Evolutionary conservation across 2,113 vertebrate species (phyloP), one percentile per base, ranked within the genome.

Genomic region (Sorex fumeus): DNA sequence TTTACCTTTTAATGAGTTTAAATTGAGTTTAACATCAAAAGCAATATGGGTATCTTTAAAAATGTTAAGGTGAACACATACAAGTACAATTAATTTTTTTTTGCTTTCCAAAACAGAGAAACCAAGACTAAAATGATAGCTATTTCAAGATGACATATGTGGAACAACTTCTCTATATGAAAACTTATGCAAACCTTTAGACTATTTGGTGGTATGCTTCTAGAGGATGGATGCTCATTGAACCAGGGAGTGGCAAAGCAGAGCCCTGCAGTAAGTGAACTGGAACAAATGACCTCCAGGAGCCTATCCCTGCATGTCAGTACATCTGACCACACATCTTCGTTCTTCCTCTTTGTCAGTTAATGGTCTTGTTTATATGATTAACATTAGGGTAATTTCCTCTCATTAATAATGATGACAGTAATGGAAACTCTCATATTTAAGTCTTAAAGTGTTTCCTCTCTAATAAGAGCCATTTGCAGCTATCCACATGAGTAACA

Each of bases 281-380:
- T 60, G 28, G 30, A 71, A n/a, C 32, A 82, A 53, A 82, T 82
- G 74, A 71, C 34, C 45, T 93, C 64, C 60, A 60, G 78, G 70
- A 60, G 84, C 90, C 43, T 94, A 6, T 75, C 53, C 25, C 15
- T 84, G 15, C n/a, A 66, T 27, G 30, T 64, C 8, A 28, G 69
- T n/a, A 84, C 36, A 81, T 32, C 8, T 9, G 47, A 23, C n/a
- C 71, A 62, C 25, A 71, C 2, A 47, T 57, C 40, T 64, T 47
- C 81, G 87, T 93, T 87, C 60, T 90, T 93, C 36, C n/a, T 93
- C 36, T 92, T 69, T 87, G 87, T 57, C 62, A 25, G 11, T 69
- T 82, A 79, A 50, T 79, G 45, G 13, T 74, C 82, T 81, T n/a
- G 69, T 75, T 89, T 91, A 10, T 84, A 84, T 93, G 90, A n/a